Evolutionary conservation across 2,797 vertebrate species (phyloP), one percentile per base, ranked within the genome.

Genomic region (Typhlichthys subterraneus): DNA sequence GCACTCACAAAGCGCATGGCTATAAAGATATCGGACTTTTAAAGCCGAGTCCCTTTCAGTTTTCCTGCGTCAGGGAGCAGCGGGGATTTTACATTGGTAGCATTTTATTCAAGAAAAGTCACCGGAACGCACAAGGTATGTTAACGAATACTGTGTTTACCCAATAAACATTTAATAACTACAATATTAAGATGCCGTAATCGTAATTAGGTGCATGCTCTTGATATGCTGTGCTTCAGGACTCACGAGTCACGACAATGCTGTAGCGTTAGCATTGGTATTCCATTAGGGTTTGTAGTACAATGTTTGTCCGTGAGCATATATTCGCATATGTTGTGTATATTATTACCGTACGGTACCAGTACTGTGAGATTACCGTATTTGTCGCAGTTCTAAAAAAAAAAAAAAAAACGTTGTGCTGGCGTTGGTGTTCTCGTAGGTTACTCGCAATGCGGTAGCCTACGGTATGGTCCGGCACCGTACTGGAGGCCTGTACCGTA

Each of bases 11-110:
- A 73, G 68, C 83, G 61, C 80, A 70, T 83, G 89, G 83, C 87
- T 92, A 92, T 93, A 94, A 91, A 93, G 88, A 94, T 81, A 86
- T 88, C 83, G 70, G 81, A 89, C 84, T 81, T 78, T 81, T 79
- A 72, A 82, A 78, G 88, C 80, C 84, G 89, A 88, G 87, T 84
- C 84, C 89, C 91, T 93, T 93, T 92, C 77, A 67, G 82, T 88
- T 90, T 86, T 70, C 80, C 86, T 87, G 88, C 89, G 82, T 90
- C 85, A 86, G 89, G 77, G 87, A 85, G 89, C 80, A 64, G 80
- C 70, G 76, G 89, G 91, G 85, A 88, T 69, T n/a, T 2, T 9
- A 53, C 58, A 52, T 81, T 88, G 85, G 88, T 80, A 55, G 90
- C 90, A 89, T 87, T 90, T 89, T 81, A 82, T 92, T 91, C 91